phyloP scores from a whole-genome alignment of 1,140 invertebrate species.

The Mylabris phalerata region DNA sequence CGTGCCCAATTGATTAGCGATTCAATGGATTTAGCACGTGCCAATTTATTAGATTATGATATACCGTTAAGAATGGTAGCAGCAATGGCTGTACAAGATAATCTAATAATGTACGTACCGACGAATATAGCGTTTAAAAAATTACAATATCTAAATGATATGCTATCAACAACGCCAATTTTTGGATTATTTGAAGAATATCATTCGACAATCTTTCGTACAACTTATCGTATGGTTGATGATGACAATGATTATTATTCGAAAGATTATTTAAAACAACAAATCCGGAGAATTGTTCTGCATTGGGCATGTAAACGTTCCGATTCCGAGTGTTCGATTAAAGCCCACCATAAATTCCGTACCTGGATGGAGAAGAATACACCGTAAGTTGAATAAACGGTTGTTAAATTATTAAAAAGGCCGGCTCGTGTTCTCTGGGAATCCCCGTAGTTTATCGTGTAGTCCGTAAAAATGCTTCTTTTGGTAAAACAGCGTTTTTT shows the following conservation, averaged over 20 bases:
- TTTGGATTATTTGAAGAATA: conserved; percentile 33
- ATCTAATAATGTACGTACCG: conserved; percentile 33
- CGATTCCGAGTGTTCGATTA: conserved; percentile 43
- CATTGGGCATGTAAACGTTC: conserved; percentile 46
- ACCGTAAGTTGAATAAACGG: conserved; percentile 19
- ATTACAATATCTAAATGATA: conserved; percentile 45
- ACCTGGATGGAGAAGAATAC: conserved; percentile 42
- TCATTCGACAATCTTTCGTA: conserved; percentile 27
- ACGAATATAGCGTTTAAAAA: conserved; percentile 41
- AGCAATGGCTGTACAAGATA: conserved; percentile 29
- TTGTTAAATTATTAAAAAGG: background rate
- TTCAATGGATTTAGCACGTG: conserved; percentile 66
- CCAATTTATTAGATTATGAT: conserved; percentile 52
- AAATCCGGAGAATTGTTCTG: conserved; percentile 46
- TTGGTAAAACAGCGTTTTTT: too few relatives aligned
- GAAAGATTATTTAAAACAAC: conserved; percentile 43
- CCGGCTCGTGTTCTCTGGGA: too few relatives aligned
- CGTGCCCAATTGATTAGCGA: conserved; percentile 78
- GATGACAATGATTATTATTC: conserved; percentile 21
- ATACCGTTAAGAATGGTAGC: conserved; percentile 46
- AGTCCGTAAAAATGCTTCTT: too few relatives aligned
- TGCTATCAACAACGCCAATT: conserved; percentile 30
- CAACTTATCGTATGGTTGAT: conserved; percentile 24
- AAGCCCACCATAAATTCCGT: conserved; percentile 41
- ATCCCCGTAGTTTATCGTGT: too few relatives aligned